Conservation (phyloP, 2,888 invertebrate genomes). For the Lasius fuliginosus region DNA sequence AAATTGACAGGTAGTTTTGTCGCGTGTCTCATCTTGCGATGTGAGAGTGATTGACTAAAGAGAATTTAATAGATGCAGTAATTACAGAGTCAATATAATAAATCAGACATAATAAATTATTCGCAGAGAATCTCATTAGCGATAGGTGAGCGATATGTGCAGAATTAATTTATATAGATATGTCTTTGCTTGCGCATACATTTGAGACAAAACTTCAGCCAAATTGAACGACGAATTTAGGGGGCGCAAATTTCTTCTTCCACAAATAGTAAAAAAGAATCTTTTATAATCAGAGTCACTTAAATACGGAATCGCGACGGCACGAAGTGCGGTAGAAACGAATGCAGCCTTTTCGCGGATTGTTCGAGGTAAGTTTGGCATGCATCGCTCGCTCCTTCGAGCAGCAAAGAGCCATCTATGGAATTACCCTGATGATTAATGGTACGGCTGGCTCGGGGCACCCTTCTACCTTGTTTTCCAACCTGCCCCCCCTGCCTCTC, state of each 20-base stretch:
- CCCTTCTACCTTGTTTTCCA: slow-evolving; percentile 66
- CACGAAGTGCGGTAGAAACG: slow-evolving; percentile 46
- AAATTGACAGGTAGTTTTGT: slow-evolving; percentile 63
- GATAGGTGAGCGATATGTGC: too few relatives aligned
- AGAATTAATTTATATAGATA: not conserved
- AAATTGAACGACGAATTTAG: slow-evolving; percentile 9
- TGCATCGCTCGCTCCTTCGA: slow-evolving; percentile 84
- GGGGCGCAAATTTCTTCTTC: not conserved
- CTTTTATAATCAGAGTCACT: not conserved
- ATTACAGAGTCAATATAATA: not conserved
- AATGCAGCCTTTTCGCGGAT: slow-evolving; percentile 73
- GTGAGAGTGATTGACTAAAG: slow-evolving; percentile 6
- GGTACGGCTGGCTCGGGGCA: slow-evolving; percentile 77
- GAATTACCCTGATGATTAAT: slow-evolving; percentile 86
- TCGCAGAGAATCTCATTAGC: not conserved
- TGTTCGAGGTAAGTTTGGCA: slow-evolving; percentile 82
- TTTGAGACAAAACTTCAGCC: not conserved
- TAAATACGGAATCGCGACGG: not conserved
- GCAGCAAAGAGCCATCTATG: slow-evolving; percentile 85
- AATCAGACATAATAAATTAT: not conserved
- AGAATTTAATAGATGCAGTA: slow-evolving; percentile 24
- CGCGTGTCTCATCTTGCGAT: slow-evolving; percentile 1
- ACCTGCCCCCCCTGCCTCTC: not conserved
- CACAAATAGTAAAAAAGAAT: not conserved
- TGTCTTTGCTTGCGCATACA: not conserved